Evolutionary conservation across 2,888 invertebrate genomes (phyloP), one percentile per base, ranked within the genome.

Genomic region (Dysmachus trigonus): DNA sequence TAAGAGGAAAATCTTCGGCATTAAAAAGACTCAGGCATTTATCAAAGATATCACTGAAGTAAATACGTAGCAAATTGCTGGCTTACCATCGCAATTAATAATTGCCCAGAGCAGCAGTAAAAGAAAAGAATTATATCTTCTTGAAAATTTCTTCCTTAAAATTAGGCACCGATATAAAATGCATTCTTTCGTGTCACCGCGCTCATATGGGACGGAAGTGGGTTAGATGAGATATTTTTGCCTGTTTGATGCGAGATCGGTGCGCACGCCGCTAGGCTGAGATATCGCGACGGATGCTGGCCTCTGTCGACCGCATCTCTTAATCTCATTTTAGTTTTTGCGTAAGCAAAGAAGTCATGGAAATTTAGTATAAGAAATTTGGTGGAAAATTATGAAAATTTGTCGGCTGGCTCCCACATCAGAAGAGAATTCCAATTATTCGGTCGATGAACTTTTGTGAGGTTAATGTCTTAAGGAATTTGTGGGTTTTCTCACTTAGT

Each of bases 191-290:
- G 30, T 77, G 47, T 77, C 77, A n/a, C 47, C 35, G 77, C 35
- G 77, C 35, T 77, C 77, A 77, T 77, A 77, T 77, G 77, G 30
- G 77, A 51, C 77, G 22, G 30, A 77, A 77, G 15, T 77, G 77
- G 77, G 77, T 77, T 47, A 77, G 13, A 47, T 6, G 47, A 77
- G 77, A 77, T 77, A 77, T 77, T 77, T 76, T 77, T 47, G 77
- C n/a, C 53, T 53, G 22, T 22, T 62, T 62, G 62, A 62, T 62
- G 62, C 27, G 62, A 13, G 62, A n/a, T 3, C 27, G 27, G 27
- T 27, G 62, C 8, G 62, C n/a, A n/a, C n/a, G n/a, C n/a, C n/a
- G n/a, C 10, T 62, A 22, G 62, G 51, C n/a, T n/a, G 51, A 51
- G 51, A 18, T 51, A 18, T 18, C 27, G 62, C 22, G 62, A 62